Evolutionary conservation across 2,888 invertebrate species (phyloP).

Genomic region (Dicroscelio sp.): DNA sequence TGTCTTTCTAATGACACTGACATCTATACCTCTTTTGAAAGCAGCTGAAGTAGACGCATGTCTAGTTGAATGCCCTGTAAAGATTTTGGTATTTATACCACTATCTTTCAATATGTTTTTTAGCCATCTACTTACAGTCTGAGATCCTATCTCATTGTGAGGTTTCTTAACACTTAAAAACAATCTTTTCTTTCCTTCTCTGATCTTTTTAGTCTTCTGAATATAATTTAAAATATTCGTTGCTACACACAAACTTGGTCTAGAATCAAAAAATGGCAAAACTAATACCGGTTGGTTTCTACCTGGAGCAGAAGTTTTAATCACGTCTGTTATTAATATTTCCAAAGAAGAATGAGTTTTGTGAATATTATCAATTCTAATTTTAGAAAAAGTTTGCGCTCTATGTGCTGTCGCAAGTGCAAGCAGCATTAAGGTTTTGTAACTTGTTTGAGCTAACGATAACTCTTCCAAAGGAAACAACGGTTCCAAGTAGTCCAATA

Average conservation of each 20-base stretch:
- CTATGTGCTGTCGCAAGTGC: constrained; percentile 70
- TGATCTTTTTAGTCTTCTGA: constrained; percentile 1
- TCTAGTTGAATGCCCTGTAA: too few species aligned
- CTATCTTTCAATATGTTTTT: too few species aligned
- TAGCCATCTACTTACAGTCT: too few species aligned
- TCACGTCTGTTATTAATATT: constrained; percentile 57
- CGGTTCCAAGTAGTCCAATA: constrained; percentile 18
- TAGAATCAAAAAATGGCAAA: constrained; percentile 38
- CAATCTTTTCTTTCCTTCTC: constrained; percentile 17
- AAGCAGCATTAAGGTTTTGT: constrained; percentile 63
- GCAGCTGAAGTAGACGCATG: too few species aligned
- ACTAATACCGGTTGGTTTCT: constrained; percentile 33
- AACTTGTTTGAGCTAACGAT: constrained; percentile 48
- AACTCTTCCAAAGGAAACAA: constrained; percentile 35
- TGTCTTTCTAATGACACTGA: too few species aligned
- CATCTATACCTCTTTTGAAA: too few species aligned
- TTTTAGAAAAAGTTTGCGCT: constrained; percentile 67
- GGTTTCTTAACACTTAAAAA: constrained; percentile 25
- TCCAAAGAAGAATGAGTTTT: background rate
- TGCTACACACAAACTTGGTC: constrained; percentile 56
- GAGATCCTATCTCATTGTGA: too few species aligned
- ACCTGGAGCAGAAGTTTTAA: constrained; percentile 70
- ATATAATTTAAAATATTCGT: constrained; percentile 26
- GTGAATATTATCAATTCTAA: constrained; percentile 71
- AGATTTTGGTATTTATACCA: too few species aligned